Percentiles rank a stretch among this genome's conserved stretches.
Evolutionary conservation across 2,113 vertebrate genomes (phyloP).

Genomic region (Eulemur macaco): DNA sequence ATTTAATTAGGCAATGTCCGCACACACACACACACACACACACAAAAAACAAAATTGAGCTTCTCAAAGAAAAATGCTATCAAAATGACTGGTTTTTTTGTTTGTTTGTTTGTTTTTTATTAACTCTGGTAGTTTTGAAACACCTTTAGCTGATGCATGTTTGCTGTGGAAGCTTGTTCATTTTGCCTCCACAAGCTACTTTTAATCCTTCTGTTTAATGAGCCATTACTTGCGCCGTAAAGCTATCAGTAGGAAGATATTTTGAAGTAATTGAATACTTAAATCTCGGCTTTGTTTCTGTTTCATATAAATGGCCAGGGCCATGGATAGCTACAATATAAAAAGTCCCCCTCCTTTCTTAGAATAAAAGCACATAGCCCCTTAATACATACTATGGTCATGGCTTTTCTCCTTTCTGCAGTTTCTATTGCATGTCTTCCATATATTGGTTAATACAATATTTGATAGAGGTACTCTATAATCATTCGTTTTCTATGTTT

Average conservation of each 20-base stretch:
- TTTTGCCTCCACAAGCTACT: slow-evolving; percentile 63
- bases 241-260: slow-evolving; percentile 56
- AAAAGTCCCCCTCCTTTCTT: background rate
- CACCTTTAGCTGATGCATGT: slow-evolving; percentile 42
- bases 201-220: slow-evolving; percentile 68
- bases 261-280: slow-evolving; percentile 64
- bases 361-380: background rate
- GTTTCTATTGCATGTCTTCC: background rate
- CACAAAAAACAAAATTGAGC: background rate
- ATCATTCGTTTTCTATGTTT: background rate
- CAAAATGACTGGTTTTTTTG: slow-evolving; percentile 59
- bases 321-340: background rate
- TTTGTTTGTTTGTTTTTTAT: slow-evolving; percentile 31
- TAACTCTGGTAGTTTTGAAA: slow-evolving; percentile 60
- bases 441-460: background rate
- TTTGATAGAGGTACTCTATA: background rate
- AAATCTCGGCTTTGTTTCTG: slow-evolving; percentile 45
- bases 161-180: slow-evolving; percentile 50
- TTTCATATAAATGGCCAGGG: background rate
- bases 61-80: slow-evolving; percentile 51
- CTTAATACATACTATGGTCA: background rate
- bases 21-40: no score
- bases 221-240: slow-evolving; percentile 58
- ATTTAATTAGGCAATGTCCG: slow-evolving; percentile 64
- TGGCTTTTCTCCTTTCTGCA: background rate